Conservation (phyloP, 2,888 invertebrate genomes). For the Argynnis bischoffii region DNA sequence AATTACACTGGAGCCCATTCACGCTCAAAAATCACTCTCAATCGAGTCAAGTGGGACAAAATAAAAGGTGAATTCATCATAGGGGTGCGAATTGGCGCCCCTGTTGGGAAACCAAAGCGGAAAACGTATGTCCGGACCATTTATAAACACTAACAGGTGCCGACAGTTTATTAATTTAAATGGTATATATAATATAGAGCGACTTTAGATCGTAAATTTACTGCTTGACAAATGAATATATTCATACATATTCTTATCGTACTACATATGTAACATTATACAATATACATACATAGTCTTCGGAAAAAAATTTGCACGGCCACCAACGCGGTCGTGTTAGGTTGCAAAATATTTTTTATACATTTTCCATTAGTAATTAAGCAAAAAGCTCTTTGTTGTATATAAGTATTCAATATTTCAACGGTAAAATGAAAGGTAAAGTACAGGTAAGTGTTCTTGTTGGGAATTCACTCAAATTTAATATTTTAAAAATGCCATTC, state of each 20-base stretch:
- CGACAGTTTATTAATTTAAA: constrained; percentile 78
- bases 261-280: neutral
- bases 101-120: constrained; percentile 70
- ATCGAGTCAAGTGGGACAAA: constrained; percentile 80
- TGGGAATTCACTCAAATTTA: constrained; percentile 7
- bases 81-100: constrained; percentile 68
- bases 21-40: constrained; percentile 80
- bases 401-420: constrained; percentile 51
- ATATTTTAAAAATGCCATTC: constrained; percentile 25
- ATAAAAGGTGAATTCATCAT: constrained; percentile 79
- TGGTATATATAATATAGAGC: constrained; percentile 46
- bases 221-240: neutral
- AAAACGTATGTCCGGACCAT: constrained; percentile 79
- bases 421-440: constrained; percentile 48
- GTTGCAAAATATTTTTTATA: constrained; percentile 41
- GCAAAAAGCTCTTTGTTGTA: constrained; percentile 56
- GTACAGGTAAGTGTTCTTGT: constrained; percentile 33
- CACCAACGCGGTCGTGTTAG: constrained; percentile 22
- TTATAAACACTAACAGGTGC: constrained; percentile 76
- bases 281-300: neutral
- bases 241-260: neutral
- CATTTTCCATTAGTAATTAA: constrained; percentile 51
- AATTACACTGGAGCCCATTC: constrained; percentile 78
- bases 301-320: constrained; percentile 14
- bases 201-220: constrained; percentile 22